Evolutionary conservation across 2,797 vertebrate species (phyloP).

Genomic region (Myripristis murdjan): DNA sequence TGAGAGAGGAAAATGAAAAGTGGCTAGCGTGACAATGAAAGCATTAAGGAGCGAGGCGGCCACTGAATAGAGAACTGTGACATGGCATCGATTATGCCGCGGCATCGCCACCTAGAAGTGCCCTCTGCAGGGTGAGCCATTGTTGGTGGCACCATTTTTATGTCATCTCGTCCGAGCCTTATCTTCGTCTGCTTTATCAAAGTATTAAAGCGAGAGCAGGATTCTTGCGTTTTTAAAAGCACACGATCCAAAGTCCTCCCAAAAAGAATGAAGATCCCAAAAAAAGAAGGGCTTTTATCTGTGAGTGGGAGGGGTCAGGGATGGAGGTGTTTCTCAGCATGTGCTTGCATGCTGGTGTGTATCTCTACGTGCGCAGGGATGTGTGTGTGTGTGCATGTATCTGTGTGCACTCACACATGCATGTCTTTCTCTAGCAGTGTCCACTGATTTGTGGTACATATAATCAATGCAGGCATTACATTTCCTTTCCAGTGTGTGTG

Average conservation of each 20-base stretch:
- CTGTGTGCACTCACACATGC: too few relatives aligned
- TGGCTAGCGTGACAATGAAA: constrained; percentile 60
- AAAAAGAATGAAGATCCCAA: constrained; percentile 10
- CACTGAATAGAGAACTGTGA: constrained; percentile 47
- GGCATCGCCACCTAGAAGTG: constrained; percentile 47
- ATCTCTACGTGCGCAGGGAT: not conserved
- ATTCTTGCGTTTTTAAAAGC: constrained; percentile 21
- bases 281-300: constrained; percentile 5
- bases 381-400: not conserved
- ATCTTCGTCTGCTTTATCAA: constrained; percentile 41
- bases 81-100: constrained; percentile 61
- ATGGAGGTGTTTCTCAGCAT: too few relatives aligned
- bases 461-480: not conserved
- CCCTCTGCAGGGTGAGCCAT: constrained; percentile 25
- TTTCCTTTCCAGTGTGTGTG: not conserved
- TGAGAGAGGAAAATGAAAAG: constrained; percentile 39
- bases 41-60: constrained; percentile 55
- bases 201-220: constrained; percentile 31
- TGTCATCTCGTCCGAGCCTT: constrained; percentile 58
- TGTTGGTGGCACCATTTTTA: constrained; percentile 49
- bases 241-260: constrained; percentile 15
- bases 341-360: not conserved
- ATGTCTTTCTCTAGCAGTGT: too few relatives aligned
- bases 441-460: too few relatives aligned
- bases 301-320: not conserved